Conservation (phyloP, 2,113 vertebrate genomes). For the Hepsetus odoe region DNA sequence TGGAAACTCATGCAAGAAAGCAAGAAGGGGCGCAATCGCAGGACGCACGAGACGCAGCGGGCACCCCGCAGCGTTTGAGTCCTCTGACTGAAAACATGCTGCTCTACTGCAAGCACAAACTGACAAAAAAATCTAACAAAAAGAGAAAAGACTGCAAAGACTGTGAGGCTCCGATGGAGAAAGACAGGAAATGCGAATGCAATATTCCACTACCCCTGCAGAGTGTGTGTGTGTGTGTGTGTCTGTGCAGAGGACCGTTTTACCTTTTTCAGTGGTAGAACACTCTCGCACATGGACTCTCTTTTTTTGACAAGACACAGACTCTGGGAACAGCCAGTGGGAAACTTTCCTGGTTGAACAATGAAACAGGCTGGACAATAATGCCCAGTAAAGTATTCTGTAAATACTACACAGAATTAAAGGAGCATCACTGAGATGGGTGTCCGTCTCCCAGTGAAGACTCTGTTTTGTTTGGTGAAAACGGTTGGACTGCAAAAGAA, state of each 20-base stretch:
- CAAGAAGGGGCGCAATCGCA: slow-evolving; percentile 96
- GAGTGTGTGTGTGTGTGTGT: slow-evolving; percentile 76
- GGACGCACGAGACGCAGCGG: slow-evolving; percentile 98
- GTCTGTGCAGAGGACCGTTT: slow-evolving; percentile 80
- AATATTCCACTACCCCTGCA: slow-evolving; percentile 78
- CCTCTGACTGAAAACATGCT: slow-evolving; percentile 45
- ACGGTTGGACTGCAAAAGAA: slow-evolving; percentile 50
- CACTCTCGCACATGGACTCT: slow-evolving; percentile 33
- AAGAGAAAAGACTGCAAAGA: slow-evolving; percentile 61
- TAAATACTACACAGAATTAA: slow-evolving; percentile 53
- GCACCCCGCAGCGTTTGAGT: slow-evolving; percentile 95
- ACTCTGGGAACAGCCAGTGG: slow-evolving; percentile 26
- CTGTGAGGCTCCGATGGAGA: slow-evolving; percentile 75
- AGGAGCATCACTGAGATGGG: slow-evolving; percentile 18
- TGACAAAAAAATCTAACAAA: not conserved
- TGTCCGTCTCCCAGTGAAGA: slow-evolving; percentile 6
- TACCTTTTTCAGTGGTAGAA: slow-evolving; percentile 1
- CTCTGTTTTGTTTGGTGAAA: slow-evolving; percentile 38
- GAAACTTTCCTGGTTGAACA: slow-evolving; percentile 28
- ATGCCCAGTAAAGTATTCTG: slow-evolving; percentile 33
- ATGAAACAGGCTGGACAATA: slow-evolving; percentile 32
- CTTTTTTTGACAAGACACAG: slow-evolving; percentile 28
- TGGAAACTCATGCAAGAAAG: slow-evolving; percentile 98
- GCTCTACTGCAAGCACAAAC: slow-evolving; percentile 39
- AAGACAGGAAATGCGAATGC: slow-evolving; percentile 83